These are phyloP conservation scores for Craseonycteris thonglongyai DNA, from an alignment of 2,113 vertebrate genomes.

Conservation along the genomic window DNA sequence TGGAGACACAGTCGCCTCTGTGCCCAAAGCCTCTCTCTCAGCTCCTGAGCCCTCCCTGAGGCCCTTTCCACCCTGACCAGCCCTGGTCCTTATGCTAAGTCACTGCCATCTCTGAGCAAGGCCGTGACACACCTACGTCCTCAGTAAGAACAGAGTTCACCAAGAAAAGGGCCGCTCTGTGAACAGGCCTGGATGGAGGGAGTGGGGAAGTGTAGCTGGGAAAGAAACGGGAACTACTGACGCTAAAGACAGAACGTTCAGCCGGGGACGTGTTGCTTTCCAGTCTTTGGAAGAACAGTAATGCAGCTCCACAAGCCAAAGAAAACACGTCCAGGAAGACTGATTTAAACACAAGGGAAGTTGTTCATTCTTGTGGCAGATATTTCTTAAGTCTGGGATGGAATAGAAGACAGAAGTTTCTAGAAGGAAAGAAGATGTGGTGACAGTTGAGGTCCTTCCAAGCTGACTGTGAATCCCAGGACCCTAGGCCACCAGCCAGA, in stretches of 20 bases:
- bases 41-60: no score
- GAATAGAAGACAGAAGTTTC: neutral
- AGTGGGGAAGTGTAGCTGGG: neutral
- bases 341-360: neutral
- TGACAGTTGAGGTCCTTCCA: neutral
- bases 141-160: neutral
- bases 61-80: neutral
- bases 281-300: neutral
- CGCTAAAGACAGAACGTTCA: neutral
- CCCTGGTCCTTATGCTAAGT: neutral
- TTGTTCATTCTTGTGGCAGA: neutral
- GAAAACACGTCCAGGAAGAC: neutral
- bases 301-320: neutral
- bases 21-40: neutral
- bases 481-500: neutral
- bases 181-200: neutral
- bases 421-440: neutral
- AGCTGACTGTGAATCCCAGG: neutral
- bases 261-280: neutral
- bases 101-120: neutral
- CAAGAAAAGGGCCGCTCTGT: neutral
- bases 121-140: neutral
- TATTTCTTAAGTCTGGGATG: neutral
- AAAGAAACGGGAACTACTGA: neutral
- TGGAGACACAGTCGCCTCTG: neutral